phyloP scores from a whole-genome alignment of 2,888 invertebrate species.

The Andrena flavipes region DNA sequence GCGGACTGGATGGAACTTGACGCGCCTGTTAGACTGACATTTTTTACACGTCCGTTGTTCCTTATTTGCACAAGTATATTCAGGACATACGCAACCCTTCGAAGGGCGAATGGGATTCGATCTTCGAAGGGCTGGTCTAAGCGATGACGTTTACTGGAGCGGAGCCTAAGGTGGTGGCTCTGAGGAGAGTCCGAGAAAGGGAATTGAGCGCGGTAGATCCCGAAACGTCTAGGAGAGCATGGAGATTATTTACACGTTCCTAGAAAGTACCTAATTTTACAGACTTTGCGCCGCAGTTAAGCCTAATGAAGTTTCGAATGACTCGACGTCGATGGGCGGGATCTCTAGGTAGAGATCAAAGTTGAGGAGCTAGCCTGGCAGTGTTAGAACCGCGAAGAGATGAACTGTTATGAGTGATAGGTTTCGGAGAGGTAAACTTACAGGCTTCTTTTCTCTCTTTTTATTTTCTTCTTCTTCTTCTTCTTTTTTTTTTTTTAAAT shows the following conservation, averaged over 20 bases:
- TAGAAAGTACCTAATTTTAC: conserved; percentile 54
- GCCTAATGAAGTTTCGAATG: conserved; percentile 15
- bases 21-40: conserved; percentile 56
- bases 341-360: neutral
- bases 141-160: neutral
- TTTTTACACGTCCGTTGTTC: conserved; percentile 57
- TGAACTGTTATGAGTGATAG: conserved; percentile 9
- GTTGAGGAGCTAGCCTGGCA: neutral
- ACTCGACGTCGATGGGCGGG: neutral
- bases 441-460: neutral
- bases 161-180: too few relatives aligned
- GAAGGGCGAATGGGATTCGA: neutral
- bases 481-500: neutral
- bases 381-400: neutral
- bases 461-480: neutral
- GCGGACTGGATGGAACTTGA: conserved; percentile 17
- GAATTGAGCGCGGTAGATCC: neutral
- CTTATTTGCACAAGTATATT: conserved; percentile 36
- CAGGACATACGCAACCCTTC: neutral
- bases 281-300: conserved; percentile 8
- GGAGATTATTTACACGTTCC: conserved; percentile 60
- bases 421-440: neutral
- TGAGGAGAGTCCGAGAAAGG: neutral
- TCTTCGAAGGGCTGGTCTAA: too few relatives aligned
- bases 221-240: conserved; percentile 4